phyloP scores from a whole-genome alignment of 2,797 vertebrate species.

The Parotocinclus haroldoi region DNA sequence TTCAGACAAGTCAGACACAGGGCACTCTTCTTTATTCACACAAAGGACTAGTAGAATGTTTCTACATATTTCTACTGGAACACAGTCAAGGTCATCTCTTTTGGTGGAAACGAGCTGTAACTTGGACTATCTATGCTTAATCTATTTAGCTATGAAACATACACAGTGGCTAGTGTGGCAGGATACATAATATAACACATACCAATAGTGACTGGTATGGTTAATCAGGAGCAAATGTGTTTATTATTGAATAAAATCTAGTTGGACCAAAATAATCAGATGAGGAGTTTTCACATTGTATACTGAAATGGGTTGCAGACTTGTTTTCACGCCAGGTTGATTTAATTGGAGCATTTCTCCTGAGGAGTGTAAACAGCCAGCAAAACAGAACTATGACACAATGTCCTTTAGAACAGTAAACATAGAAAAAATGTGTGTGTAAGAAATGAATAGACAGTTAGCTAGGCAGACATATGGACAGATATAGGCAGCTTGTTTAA shows the following conservation, averaged over 20 bases:
- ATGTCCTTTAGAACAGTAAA: conserved; percentile 6
- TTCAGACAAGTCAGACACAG: conserved; percentile 2
- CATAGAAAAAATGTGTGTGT: background rate
- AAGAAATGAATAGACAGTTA: background rate
- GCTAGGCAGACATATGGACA: background rate
- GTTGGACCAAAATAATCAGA: background rate
- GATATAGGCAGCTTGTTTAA: background rate
- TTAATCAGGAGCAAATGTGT: background rate
- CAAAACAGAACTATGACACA: conserved; percentile 18
- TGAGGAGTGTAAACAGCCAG: conserved; percentile 10
- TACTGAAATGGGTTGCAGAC: conserved; percentile 8
- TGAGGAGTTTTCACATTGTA: background rate
- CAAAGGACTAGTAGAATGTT: background rate
- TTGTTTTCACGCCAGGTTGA: conserved; percentile 4
- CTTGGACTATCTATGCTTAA: too few species aligned
- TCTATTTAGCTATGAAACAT: too few species aligned
- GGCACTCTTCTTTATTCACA: background rate
- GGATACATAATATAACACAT: background rate
- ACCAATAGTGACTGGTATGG: background rate
- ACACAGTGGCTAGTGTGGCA: background rate
- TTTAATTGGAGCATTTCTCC: conserved; percentile 9
- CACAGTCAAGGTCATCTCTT: too few species aligned
- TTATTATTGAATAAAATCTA: background rate
- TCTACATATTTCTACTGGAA: too few species aligned
- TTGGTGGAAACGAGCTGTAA: too few species aligned